Base-by-base conservation (phyloP, 2,113 vertebrate genomes). In the Epinephelus fuscoguttatus region DNA sequence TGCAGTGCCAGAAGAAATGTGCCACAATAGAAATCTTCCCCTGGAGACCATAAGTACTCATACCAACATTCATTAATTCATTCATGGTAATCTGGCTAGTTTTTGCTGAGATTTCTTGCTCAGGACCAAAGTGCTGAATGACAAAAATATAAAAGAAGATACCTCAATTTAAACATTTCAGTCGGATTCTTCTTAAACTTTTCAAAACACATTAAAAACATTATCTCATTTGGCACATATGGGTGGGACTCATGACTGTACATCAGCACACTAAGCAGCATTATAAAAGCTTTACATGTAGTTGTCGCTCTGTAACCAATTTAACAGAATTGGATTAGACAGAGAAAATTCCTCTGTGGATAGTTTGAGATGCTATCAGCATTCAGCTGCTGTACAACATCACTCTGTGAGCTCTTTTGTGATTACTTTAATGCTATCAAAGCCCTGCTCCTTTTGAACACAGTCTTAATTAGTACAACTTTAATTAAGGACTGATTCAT, bases 401-500 rank as follows among this genome's bases (percentile, higher is more conserved):
- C 72, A 70, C 83, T 90, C 78, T 78, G 66, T 83, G 77, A 75
- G 89, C 90, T 84, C 85, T 63, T 63, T 78, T 89, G 84, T 92
- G 92, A 91, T 91, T 90, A 88, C 86, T 84, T 82, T 81, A 88
- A 88, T 74, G 76, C 86, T 89, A 86, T 92, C 89, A 89, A 92
- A 93, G 89, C 82, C 80, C 1, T 4, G 70, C 78, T 86, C 86
- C 74, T 90, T 91, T 82, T 84, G 75, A 89, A 82, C 78, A 82
- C 81, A 69, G 79, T 78, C 84, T 86, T 91, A 92, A 92, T 94
- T 89, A 91, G 87, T 86, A 85, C 82, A 83, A 90, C 85, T 88
- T 92, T 94, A 93, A 94, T 95, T 93, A 93, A 93, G 82, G 30
- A 60, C 84, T 66, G 83, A 90, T 85, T 92, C 61, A 91, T 87